These are phyloP conservation scores for Ptychochromis oligacanthus DNA, from an alignment of 2,113 vertebrate genomes.

Conservation along the genomic window DNA sequence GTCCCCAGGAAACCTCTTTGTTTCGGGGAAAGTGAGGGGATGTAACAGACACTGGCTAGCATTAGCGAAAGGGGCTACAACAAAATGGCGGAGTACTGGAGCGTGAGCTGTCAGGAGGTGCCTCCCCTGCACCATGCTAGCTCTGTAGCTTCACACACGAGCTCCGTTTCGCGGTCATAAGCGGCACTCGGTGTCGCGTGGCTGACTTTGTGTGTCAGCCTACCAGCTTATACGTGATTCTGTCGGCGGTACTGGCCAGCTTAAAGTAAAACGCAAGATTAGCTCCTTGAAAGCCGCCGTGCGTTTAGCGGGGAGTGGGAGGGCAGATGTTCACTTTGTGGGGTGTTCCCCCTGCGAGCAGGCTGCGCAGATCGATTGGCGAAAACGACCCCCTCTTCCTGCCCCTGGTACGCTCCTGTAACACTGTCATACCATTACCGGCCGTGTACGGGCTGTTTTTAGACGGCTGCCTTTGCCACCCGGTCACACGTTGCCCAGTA, in stretches of 20 bases:
- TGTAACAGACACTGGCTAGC: constrained; percentile 25
- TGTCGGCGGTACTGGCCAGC: background rate
- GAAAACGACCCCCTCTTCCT: constrained; percentile 31
- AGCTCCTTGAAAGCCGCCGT: constrained; percentile 7
- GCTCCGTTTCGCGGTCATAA: background rate
- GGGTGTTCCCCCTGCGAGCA: constrained; percentile 58
- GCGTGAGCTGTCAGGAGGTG: constrained; percentile 72
- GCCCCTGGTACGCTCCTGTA: constrained; percentile 16
- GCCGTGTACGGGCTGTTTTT: constrained; percentile 70
- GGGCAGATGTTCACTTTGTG: constrained; percentile 60
- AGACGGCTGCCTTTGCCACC: constrained; percentile 42
- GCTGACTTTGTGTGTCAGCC: background rate
- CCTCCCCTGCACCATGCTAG: constrained; percentile 63
- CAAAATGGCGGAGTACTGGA: constrained; percentile 78
- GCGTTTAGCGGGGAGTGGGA: constrained; percentile 46
- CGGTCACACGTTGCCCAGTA: constrained; percentile 61
- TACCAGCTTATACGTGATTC: background rate
- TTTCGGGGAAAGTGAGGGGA: background rate
- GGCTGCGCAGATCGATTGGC: constrained; percentile 52
- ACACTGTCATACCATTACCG: constrained; percentile 58
- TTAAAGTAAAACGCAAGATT: background rate
- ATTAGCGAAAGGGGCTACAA: constrained; percentile 67
- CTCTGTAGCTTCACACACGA: constrained; percentile 4
- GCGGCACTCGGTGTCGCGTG: background rate
- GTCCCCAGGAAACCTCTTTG: rapidly evolving